Conservation (phyloP, 2,888 invertebrate genomes). For the Pelosia muscerda region DNA sequence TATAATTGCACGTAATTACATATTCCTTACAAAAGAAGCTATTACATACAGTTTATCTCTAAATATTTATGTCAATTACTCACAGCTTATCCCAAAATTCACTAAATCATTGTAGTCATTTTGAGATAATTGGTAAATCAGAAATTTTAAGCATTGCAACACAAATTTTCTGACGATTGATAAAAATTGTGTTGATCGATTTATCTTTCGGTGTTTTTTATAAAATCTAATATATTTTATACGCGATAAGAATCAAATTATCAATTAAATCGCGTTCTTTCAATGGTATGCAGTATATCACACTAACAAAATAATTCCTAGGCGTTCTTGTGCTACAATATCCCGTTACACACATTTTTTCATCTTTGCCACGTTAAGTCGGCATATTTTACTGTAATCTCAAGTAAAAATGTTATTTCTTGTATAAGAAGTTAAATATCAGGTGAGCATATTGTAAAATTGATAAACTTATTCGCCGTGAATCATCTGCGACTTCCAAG, state of each 20-base stretch:
- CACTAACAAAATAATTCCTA: not conserved
- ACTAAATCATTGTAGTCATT: too few relatives aligned
- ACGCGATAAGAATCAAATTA: conserved; percentile 4
- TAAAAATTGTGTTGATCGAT: conserved; percentile 38
- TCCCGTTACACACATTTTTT: conserved; percentile 55
- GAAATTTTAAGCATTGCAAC: conserved; percentile 21
- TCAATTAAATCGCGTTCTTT: not conserved
- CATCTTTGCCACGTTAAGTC: conserved; percentile 72
- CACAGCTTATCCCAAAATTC: too few relatives aligned
- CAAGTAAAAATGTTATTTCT: conserved; percentile 54
- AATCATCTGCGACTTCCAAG: conserved; percentile 39
- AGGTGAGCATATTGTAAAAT: conserved; percentile 35
- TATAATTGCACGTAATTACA: too few relatives aligned
- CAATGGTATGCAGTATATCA: not conserved
- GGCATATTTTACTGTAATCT: conserved; percentile 49
- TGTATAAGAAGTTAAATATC: conserved; percentile 37
- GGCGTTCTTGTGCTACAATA: conserved; percentile 26
- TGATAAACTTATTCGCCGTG: conserved; percentile 36
- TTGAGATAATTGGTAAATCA: not conserved
- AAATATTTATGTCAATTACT: too few relatives aligned
- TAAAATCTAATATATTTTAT: conserved; percentile 19
- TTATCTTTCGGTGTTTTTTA: conserved; percentile 21
- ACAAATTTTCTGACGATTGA: conserved; percentile 30
- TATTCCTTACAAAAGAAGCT: too few relatives aligned
- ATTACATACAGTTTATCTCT: too few relatives aligned